Base-by-base conservation (phyloP, 2,113 vertebrate species). In the Zeus faber region DNA sequence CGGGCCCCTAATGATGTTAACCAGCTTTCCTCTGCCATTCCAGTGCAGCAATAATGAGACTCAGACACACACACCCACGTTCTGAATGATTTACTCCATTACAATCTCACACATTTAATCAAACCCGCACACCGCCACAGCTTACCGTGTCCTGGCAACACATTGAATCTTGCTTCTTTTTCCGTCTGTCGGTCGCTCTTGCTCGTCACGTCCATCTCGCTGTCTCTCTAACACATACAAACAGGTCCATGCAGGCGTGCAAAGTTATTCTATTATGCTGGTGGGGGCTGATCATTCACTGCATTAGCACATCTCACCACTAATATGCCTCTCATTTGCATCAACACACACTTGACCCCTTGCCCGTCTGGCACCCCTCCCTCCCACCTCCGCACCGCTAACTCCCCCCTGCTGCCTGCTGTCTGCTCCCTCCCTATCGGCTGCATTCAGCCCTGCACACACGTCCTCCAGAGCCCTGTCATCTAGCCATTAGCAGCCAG, bases 311-410 rank as follows among this genome's bases (percentile, higher is more conserved):
- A 66, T 76, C 65, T 65, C 44, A 31, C 65, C 49, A 82, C 82
- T 87, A 76, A 84, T 86, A 57, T 46, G 24, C 14, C 72, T 84
- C 83, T 91, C 69, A 76, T 94, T 91, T 93, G 83, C 89, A 81
- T 89, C 72, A 79, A 77, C 79, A 72, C 46, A 0, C 78, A 83
- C 87, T 93, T 93, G 89, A 93, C 89, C 91, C 74, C 43, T 52
- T 58, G 67, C 57, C 16, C 8, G 40, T 17, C 40, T 9, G 17
- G 2, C 3, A 7, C 18, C 8, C 41, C 41, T 2, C 41, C 9
- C 40, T 6, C 17, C 9, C 39, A 3, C n/a, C 39, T n/a, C n/a
- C 39, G 6, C 39, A 16, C 14, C 39, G 2, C 39, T 31, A 11
- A 8, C 7, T 66, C 54, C 65, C 23, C 64, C 56, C 43, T 46